A percentile compares a stretch with the other conserved stretches of the same genome.
phyloP scores from a whole-genome alignment of 2,797 vertebrate genomes.

The Cryptoblepharus egeriae region DNA sequence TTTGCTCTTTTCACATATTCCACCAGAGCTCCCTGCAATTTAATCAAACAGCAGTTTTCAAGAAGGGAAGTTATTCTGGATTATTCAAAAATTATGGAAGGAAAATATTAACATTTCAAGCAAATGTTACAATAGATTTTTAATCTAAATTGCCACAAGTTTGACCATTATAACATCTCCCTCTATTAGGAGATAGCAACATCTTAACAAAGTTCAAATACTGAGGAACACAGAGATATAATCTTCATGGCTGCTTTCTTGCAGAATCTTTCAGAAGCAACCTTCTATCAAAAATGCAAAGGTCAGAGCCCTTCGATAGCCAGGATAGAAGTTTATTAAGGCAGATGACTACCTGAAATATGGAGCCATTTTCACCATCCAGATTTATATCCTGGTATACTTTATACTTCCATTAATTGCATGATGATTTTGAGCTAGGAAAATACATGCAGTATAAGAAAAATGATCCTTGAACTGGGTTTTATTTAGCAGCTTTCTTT shows the following conservation, averaged over 20 bases:
- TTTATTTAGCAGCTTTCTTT: background rate
- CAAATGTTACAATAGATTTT: background rate
- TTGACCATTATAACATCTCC: background rate
- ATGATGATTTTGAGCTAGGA: too few species aligned
- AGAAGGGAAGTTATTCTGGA: background rate
- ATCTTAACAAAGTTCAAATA: background rate
- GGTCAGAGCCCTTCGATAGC: background rate
- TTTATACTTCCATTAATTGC: background rate
- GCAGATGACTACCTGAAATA: too few species aligned
- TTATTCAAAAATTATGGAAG: background rate
- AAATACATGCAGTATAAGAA: background rate
- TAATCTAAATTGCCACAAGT: background rate
- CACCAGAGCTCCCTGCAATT: conserved; percentile 90
- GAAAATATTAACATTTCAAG: background rate
- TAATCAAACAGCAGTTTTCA: conserved; percentile 23
- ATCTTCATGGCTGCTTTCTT: background rate
- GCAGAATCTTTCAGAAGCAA: background rate
- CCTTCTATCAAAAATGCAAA: background rate
- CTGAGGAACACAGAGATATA: background rate
- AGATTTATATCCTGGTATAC: background rate
- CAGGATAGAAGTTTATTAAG: background rate
- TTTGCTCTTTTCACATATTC: conserved; percentile 94
- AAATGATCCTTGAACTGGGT: too few species aligned
- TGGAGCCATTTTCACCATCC: background rate
- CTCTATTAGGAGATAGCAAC: background rate